Conservation (phyloP, 2,113 vertebrate species). For the Stegostoma tigrinum region DNA sequence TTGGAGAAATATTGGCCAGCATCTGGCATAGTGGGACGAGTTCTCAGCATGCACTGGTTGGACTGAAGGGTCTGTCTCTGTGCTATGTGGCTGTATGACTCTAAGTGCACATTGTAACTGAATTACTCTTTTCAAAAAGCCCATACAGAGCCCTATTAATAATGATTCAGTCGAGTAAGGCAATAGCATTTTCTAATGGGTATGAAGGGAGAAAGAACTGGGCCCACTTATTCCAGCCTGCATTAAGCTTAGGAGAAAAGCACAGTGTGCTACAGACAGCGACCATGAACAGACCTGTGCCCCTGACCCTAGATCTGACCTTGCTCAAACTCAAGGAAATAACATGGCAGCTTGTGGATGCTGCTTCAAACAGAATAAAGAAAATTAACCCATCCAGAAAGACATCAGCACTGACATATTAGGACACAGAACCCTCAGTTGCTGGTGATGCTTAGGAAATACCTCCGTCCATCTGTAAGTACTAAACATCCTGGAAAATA, state of each 20-base stretch:
- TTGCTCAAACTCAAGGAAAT: neutral
- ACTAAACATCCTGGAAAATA: neutral
- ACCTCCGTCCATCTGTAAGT: neutral
- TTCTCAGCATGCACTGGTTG: too few species aligned
- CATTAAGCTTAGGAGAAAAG: neutral
- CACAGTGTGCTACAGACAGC: neutral
- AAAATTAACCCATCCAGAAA: neutral
- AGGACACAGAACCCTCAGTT: neutral
- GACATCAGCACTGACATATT: neutral
- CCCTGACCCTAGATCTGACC: neutral
- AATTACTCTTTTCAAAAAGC: neutral
- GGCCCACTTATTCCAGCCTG: neutral
- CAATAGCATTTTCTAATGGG: neutral
- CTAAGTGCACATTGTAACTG: neutral
- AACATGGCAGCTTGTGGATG: neutral
- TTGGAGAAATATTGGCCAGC: too few species aligned
- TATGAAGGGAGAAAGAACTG: neutral
- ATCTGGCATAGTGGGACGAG: too few species aligned
- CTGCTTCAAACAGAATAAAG: neutral
- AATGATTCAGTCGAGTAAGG: neutral
- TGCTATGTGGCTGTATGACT: too few species aligned
- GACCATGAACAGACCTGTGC: neutral
- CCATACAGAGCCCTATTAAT: neutral
- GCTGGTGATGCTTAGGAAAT: neutral
- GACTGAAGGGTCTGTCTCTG: too few species aligned